Conservation (phyloP, 2,888 invertebrate species). For the Melinaea marsaeus region DNA sequence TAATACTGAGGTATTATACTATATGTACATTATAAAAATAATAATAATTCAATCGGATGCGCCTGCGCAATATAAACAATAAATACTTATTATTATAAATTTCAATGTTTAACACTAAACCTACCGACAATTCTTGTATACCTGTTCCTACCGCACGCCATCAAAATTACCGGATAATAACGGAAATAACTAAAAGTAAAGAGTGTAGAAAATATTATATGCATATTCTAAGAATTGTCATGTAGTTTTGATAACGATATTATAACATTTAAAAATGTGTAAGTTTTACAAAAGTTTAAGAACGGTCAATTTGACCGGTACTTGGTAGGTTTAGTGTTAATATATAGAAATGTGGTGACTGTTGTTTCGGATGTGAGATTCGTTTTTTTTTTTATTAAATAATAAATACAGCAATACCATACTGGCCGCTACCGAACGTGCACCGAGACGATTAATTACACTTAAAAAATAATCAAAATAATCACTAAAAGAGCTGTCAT, state of each 20-base stretch:
- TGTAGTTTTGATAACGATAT: no score
- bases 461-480: slow-evolving; percentile 35
- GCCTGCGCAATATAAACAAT: background rate
- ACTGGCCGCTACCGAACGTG: slow-evolving; percentile 30
- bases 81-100: background rate
- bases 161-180: no score
- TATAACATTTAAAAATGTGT: no score
- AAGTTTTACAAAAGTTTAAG: no score
- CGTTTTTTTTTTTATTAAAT: background rate
- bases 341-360: background rate
- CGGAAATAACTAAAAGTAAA: no score
- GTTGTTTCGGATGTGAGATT: slow-evolving; percentile 1
- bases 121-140: no score
- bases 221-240: no score
- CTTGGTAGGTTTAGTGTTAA: background rate
- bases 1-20: slow-evolving; percentile 35
- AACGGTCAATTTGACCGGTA: no score
- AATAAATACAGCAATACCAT: slow-evolving; percentile 6
- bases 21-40: slow-evolving; percentile 7
- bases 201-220: no score
- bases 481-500: slow-evolving; percentile 41
- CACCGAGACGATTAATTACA: slow-evolving; percentile 20
- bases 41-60: background rate
- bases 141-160: no score
- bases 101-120: no score